These are phyloP conservation scores for Orchesella flavescens DNA, from an alignment of 2,888 invertebrate genomes.

Conservation along the genomic window DNA sequence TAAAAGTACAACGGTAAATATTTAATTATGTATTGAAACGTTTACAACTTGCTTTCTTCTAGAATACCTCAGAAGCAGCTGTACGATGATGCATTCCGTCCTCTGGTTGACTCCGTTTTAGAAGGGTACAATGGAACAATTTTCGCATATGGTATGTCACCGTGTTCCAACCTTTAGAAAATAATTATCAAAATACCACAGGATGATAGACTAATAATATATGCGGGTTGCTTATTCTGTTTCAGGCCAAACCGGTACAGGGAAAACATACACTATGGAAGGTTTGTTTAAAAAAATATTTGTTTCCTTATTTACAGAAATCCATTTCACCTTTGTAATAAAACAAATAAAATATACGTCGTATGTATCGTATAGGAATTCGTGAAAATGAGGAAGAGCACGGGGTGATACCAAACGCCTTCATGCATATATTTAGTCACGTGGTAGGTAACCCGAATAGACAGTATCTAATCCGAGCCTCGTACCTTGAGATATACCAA, in stretches of 20 bases:
- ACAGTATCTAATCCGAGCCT: slow-evolving; percentile 95
- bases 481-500: slow-evolving; percentile 98
- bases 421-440: slow-evolving; percentile 97
- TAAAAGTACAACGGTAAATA: not conserved
- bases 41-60: slow-evolving; percentile 14
- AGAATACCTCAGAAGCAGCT: slow-evolving; percentile 91
- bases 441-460: slow-evolving; percentile 79
- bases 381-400: slow-evolving; percentile 80
- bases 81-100: slow-evolving; percentile 96
- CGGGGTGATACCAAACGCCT: slow-evolving; percentile 96
- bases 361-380: slow-evolving; percentile 76
- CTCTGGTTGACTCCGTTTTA: slow-evolving; percentile 94
- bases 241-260: slow-evolving; percentile 91
- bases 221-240: not conserved
- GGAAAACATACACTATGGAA: slow-evolving; percentile 84
- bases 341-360: no score
- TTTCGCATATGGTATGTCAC: slow-evolving; percentile 89
- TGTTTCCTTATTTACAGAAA: no score
- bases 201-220: not conserved
- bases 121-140: slow-evolving; percentile 99
- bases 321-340: no score
- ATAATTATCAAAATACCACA: no score
- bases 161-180: no score
- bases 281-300: slow-evolving; percentile 74
- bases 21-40: slow-evolving; percentile 10